A percentile compares a stretch with the other conserved stretches of the same genome.
Evolutionary conservation across 2,888 invertebrate species (phyloP).

Genomic region (Tanytarsus gracilentus): DNA sequence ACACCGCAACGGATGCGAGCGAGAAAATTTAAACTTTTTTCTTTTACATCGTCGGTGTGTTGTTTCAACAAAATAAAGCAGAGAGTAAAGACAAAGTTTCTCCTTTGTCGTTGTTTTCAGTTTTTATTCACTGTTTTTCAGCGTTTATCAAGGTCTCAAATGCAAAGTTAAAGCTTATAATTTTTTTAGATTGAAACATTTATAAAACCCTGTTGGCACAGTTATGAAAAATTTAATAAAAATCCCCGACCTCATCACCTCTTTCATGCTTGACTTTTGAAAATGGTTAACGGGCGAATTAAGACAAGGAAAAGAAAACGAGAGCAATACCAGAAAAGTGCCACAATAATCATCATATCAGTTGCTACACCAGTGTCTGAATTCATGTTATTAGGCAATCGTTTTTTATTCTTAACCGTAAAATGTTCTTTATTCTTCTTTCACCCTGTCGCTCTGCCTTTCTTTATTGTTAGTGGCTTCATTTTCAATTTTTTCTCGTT

Average conservation of each 20-base stretch:
- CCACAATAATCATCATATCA: slow-evolving; percentile 23
- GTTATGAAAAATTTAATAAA: background rate
- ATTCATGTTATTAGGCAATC: slow-evolving; percentile 28
- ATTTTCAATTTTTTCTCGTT: slow-evolving; percentile 1
- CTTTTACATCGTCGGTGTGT: too few species aligned
- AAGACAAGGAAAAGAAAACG: too few species aligned
- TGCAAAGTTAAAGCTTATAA: too few species aligned
- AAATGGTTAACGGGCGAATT: too few species aligned
- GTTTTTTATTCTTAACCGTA: slow-evolving; percentile 26
- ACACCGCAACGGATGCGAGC: background rate
- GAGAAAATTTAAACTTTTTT: background rate
- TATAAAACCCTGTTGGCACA: too few species aligned
- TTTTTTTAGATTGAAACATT: too few species aligned
- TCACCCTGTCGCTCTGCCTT: background rate
- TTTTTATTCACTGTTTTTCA: too few species aligned
- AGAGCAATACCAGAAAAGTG: background rate
- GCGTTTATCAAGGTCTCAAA: too few species aligned
- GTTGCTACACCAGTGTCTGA: slow-evolving; percentile 8
- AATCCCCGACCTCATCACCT: background rate
- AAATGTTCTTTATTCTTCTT: slow-evolving; percentile 25
- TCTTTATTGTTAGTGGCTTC: background rate
- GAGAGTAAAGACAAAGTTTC: too few species aligned
- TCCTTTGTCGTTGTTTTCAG: too few species aligned
- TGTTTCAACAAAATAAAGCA: too few species aligned
- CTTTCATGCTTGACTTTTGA: background rate